These are phyloP conservation scores for Rhinogobio ventralis DNA, from an alignment of 2,797 vertebrate species.

Conservation along the genomic window DNA sequence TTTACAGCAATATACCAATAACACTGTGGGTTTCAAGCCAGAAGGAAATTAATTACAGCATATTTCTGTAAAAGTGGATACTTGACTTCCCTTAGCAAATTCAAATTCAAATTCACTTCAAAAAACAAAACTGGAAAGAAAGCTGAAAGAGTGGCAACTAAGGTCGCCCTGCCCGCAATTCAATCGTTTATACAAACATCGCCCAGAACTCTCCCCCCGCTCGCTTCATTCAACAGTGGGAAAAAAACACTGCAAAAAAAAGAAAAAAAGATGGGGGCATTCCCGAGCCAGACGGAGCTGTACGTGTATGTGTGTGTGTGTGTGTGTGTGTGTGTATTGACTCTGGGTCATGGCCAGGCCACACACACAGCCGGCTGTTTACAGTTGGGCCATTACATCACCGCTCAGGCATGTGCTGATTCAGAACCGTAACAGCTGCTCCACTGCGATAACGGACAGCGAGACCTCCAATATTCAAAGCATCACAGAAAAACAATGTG, in stretches of 20 bases:
- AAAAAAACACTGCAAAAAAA: background rate
- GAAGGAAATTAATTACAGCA: constrained; percentile 16
- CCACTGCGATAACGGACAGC: constrained; percentile 24
- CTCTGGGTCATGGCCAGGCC: constrained; percentile 64
- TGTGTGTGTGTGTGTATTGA: constrained; percentile 49
- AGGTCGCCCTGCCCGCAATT: constrained; percentile 25
- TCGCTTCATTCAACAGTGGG: constrained; percentile 36
- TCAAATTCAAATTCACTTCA: no score
- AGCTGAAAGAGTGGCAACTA: constrained; percentile 23
- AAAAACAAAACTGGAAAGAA: constrained; percentile 7
- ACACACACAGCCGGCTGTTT: constrained; percentile 60
- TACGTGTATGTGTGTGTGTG: constrained; percentile 36
- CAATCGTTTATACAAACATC: constrained; percentile 25
- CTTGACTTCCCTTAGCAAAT: background rate
- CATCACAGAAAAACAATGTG: constrained; percentile 48
- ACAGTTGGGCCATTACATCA: constrained; percentile 62
- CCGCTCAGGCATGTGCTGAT: constrained; percentile 32
- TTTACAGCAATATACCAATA: background rate
- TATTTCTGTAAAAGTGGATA: constrained; percentile 24
- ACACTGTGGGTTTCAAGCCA: background rate
- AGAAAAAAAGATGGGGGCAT: background rate
- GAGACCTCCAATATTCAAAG: constrained; percentile 28
- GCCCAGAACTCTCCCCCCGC: constrained; percentile 23
- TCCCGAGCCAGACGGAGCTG: constrained; percentile 48
- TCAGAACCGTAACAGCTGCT: constrained; percentile 55